Conservation (phyloP, 2,888 invertebrate species). For the Drosophila seclusa region DNA sequence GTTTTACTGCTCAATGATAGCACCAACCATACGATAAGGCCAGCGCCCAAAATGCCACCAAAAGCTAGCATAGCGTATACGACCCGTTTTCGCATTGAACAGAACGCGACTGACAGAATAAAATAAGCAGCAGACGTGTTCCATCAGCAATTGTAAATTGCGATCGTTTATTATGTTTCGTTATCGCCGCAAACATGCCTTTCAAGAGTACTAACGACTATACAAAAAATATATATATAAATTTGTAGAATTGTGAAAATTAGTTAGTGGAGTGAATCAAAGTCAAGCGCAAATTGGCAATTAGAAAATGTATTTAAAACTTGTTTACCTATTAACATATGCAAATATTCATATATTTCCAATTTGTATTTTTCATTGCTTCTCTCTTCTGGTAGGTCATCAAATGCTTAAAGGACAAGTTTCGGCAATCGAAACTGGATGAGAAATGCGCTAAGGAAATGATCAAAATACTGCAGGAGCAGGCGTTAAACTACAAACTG, state of each 20-base stretch:
- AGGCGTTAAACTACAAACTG: slow-evolving; percentile 95
- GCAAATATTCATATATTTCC: not conserved
- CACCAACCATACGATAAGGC: slow-evolving; percentile 46
- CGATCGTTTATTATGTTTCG: slow-evolving; percentile 23
- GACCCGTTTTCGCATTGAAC: slow-evolving; percentile 57
- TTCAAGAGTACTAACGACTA: not conserved
- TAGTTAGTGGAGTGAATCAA: not conserved
- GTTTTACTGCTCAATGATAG: slow-evolving; percentile 29
- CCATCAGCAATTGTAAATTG: slow-evolving; percentile 4
- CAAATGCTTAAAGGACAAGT: slow-evolving; percentile 92
- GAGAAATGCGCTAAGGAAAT: slow-evolving; percentile 93
- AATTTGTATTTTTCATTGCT: not conserved
- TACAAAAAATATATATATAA: not conserved
- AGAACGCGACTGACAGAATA: slow-evolving; percentile 27
- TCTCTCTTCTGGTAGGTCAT: slow-evolving; percentile 85
- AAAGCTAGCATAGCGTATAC: slow-evolving; percentile 67
- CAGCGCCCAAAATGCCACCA: slow-evolving; percentile 46
- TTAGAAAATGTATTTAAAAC: not conserved
- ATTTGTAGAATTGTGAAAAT: slow-evolving; percentile 8
- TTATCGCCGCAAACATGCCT: slow-evolving; percentile 36
- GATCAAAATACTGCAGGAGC: slow-evolving; percentile 92
- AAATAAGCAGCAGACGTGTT: not conserved
- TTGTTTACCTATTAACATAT: not conserved
- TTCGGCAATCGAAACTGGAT: slow-evolving; percentile 90
- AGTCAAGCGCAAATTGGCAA: not conserved